Evolutionary conservation across 2,888 invertebrate genomes (phyloP).

Genomic region (Phania funesta): DNA sequence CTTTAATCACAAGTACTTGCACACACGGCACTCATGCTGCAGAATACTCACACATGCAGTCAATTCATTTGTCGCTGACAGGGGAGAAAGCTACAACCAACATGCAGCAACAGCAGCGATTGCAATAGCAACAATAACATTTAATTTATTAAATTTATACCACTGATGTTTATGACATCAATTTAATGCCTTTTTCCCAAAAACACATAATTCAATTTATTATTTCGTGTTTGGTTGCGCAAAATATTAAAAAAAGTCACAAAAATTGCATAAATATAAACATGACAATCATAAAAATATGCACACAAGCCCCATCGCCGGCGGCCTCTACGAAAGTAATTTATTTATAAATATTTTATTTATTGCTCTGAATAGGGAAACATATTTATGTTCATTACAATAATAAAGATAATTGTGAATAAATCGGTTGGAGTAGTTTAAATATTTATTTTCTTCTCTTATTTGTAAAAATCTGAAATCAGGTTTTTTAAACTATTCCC

Average conservation of each 20-base stretch:
- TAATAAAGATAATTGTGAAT: constrained; percentile 1
- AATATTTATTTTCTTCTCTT: constrained; percentile 3
- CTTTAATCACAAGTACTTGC: no score
- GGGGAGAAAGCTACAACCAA: not conserved
- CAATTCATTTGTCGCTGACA: constrained; percentile 33
- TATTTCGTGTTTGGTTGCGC: constrained; percentile 38
- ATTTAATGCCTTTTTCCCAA: constrained; percentile 65
- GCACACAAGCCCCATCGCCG: constrained; percentile 3
- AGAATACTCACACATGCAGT: not conserved
- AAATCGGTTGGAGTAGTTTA: constrained; percentile 6
- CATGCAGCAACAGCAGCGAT: not conserved
- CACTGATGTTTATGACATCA: constrained; percentile 67
- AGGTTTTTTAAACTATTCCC: not conserved
- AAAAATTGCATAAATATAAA: not conserved
- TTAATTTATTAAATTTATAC: constrained; percentile 63
- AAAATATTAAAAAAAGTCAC: constrained; percentile 12
- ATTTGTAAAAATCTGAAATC: constrained; percentile 10
- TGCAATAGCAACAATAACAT: constrained; percentile 15
- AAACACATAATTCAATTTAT: constrained; percentile 64
- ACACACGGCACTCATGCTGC: no score
- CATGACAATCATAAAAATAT: constrained; percentile 44
- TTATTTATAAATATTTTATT: constrained; percentile 60
- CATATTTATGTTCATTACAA: constrained; percentile 36
- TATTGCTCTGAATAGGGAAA: constrained; percentile 32
- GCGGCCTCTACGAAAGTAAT: constrained; percentile 39